A percentile compares a stretch with the other conserved stretches of the same genome.
These are phyloP conservation scores for Thamnophis elegans DNA, from an alignment of 2,797 vertebrate species.

Conservation along the genomic window DNA sequence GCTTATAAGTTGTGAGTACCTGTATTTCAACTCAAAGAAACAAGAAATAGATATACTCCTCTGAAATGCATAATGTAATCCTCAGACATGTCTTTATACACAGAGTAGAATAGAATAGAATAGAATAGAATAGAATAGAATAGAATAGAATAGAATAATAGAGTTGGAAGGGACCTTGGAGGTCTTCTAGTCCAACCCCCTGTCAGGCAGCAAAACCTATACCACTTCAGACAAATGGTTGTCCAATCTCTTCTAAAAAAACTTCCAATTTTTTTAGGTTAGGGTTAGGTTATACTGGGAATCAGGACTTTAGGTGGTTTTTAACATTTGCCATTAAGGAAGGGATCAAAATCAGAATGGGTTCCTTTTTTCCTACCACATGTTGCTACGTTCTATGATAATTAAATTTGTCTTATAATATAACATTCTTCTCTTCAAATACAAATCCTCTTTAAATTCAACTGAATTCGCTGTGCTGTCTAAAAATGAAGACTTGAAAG, in stretches of 20 bases:
- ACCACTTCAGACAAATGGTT: no score
- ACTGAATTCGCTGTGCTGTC: background rate
- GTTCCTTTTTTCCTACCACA: background rate
- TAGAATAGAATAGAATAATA: no score
- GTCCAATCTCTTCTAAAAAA: no score
- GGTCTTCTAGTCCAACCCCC: no score
- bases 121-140: no score
- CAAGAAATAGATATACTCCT: background rate
- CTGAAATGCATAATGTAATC: background rate
- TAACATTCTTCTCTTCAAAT: background rate
- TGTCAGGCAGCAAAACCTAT: no score
- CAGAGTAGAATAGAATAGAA: no score
- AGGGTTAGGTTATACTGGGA: background rate
- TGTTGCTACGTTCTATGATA: background rate
- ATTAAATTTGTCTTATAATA: background rate
- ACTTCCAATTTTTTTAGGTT: background rate
- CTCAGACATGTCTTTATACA: no score
- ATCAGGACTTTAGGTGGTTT: background rate
- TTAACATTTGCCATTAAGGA: background rate
- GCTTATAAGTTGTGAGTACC: background rate
- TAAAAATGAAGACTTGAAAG: background rate
- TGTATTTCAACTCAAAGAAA: background rate
- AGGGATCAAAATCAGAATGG: background rate
- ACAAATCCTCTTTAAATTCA: background rate
- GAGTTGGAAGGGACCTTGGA: no score